These are phyloP conservation scores for Pycnomerus fuliginosus DNA, from an alignment of 2,888 invertebrate species.

Conservation along the genomic window DNA sequence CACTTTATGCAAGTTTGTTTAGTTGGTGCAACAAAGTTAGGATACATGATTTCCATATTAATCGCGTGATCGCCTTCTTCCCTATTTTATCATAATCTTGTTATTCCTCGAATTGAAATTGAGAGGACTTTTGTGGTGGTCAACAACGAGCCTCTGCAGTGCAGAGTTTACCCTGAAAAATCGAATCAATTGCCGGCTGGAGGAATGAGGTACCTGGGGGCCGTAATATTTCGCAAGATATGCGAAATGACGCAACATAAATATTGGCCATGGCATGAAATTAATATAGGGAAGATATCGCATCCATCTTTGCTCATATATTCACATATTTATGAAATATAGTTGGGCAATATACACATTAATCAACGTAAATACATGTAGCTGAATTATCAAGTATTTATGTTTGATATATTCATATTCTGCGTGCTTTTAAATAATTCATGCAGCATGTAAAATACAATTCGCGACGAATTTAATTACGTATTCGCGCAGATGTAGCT, in stretches of 20 bases:
- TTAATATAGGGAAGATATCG: slow-evolving; percentile 19
- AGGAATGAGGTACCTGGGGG: slow-evolving; percentile 2
- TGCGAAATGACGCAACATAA: slow-evolving; percentile 16
- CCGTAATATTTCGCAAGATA: slow-evolving; percentile 11
- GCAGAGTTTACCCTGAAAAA: no score
- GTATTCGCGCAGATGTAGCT: slow-evolving; percentile 43
- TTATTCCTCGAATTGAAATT: no score
- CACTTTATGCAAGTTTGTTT: no score
- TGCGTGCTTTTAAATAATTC: slow-evolving; percentile 27
- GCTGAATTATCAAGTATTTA: slow-evolving; percentile 21
- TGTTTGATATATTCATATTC: slow-evolving; percentile 20
- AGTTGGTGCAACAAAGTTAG: no score
- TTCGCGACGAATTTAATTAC: slow-evolving; percentile 42
- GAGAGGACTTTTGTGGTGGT: no score
- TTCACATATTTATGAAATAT: slow-evolving; percentile 20
- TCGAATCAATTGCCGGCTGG: no score
- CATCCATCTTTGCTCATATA: slow-evolving; percentile 15
- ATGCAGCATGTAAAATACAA: slow-evolving; percentile 36
- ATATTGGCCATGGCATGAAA: slow-evolving; percentile 17
- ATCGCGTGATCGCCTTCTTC: no score
- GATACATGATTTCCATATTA: no score
- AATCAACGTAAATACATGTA: slow-evolving; percentile 20
- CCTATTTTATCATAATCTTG: no score
- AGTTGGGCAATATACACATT: slow-evolving; percentile 18
- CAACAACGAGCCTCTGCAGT: no score